Base-by-base conservation (phyloP, 2,888 invertebrate species). In the Teleiodes luculella region DNA sequence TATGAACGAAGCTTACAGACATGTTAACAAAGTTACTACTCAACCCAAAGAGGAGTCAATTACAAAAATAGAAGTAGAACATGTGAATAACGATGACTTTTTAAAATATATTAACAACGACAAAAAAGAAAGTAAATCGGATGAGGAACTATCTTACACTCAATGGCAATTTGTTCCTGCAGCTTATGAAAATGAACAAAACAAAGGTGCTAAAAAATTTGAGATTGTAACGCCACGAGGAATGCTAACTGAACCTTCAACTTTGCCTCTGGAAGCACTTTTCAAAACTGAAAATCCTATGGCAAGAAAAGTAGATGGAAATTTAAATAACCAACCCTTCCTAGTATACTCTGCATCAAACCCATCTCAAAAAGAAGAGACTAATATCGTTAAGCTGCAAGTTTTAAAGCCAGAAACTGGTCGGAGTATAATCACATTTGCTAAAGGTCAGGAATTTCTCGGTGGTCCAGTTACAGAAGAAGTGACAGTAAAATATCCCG, bases 261-360 rank as follows among this genome's bases (percentile, higher is more conserved):
- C 94, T 0, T 90, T 94, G 59, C 82, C 94, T 10, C 75, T 94
- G 59, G 93, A 94, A 80, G 93, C 91, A 1, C 78, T 94, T 7
- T 94, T 94, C 65, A 91, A 92, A 71, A 90, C 90, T 54, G 83
- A 91, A 69, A 83, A 80, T 50, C 86, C 90, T 1, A 76, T 67
- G 57, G 76, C 77, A 3, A 76, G 72, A 56, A 80, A 80, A 71
- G 60, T 74, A 1, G 68, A 58, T 53, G 66, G 72, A 33, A 67
- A 69, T n/a, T 61, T 58, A 33, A 67, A 63, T n/a, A 80, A 74
- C 28, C 79, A 83, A 62, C 87, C 89, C 0, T 90, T 86, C 65
- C 70, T 88, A 1, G 87, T 91, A 0, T 91, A 90, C 62, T 90
- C 91, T 3, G 80, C 87, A 7, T 74, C 88, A 10, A 66, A 76